Evolutionary conservation across 2,113 vertebrate genomes (phyloP).

Genomic region (Crotalus helleri): DNA sequence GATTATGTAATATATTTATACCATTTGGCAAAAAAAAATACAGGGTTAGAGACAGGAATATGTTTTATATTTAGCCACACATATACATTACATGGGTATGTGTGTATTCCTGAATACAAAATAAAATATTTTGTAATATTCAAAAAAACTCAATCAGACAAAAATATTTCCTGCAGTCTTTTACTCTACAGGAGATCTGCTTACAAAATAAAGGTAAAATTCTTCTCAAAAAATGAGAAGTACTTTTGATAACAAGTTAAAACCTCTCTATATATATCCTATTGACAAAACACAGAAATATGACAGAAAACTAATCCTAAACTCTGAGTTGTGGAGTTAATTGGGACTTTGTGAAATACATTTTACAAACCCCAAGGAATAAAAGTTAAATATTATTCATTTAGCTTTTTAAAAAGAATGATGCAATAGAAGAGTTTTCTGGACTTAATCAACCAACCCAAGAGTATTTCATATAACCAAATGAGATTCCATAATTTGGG

Average conservation of each 20-base stretch:
- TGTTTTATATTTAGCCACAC: background rate
- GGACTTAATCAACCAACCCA: background rate
- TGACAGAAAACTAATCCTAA: constrained; percentile 28
- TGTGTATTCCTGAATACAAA: background rate
- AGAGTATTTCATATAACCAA: background rate
- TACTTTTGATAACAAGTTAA: background rate
- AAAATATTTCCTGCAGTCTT: constrained; percentile 2
- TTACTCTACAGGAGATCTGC: constrained; percentile 46
- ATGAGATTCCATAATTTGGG: background rate
- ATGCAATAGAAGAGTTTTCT: background rate
- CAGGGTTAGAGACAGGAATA: background rate
- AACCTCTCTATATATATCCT: constrained; percentile 23
- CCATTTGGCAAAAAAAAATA: background rate
- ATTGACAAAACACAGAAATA: constrained; percentile 46
- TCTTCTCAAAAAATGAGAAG: background rate
- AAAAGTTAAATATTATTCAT: background rate
- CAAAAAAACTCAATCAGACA: background rate
- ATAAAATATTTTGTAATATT: constrained; percentile 23
- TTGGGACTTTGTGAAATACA: constrained; percentile 26
- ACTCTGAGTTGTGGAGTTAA: background rate
- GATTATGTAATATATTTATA: background rate
- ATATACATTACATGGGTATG: background rate
- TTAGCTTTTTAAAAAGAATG: background rate
- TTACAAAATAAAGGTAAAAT: constrained; percentile 22
- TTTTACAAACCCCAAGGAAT: background rate